Base-by-base conservation (phyloP, 2,797 vertebrate genomes). In the Peromyscus melanophrys region DNA sequence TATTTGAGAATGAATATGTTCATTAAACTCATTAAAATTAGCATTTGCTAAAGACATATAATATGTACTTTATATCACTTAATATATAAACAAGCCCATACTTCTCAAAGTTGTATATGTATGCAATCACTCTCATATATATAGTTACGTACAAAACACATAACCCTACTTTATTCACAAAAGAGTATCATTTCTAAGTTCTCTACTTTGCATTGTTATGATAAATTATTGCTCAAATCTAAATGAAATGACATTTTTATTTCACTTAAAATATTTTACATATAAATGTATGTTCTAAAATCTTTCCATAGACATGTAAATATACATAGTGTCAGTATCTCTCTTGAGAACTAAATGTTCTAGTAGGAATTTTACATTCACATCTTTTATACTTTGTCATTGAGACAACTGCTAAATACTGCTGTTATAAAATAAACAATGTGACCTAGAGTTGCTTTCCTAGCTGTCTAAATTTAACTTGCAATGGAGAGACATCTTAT, bases 401-500 rank as follows among this genome's bases (percentile, higher is more conserved):
- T 78, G 49, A 90, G 95, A 94, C 81, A 85, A 96, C 73, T 69
- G 40, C 43, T 65, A 88, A 4, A 11, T 90, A 87, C 37, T 75
- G 93, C 16, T 96, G 23, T 31, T 67, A 34, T 80, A 94, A 97
- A 97, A 97, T 93, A 88, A 19, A 85, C 10, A 0, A 46, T 92
- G 55, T 96, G 71, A 40, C 31, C 73, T 95, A 27, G 52, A 89
- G 1, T 77, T 84, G 55, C n/a, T 92, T 75, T 14, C 3, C 12
- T 73, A 40, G 88, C 46, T 97, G 89, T 88, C 91, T 95, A 98
- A 96, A 97, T 98, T 98, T 96, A 77, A 92, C 0, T 43, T 93
- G 17, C 46, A 92, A 90, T 81, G 61, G 93, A 96, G 93, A 97
- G 61, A 90, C 75, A 97, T 43, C 63, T 97, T 96, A 84, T 92